A percentile compares a stretch with the other conserved stretches of the same genome.
These are phyloP conservation scores for Cremastinae sp. DNA, from an alignment of 2,888 invertebrate species.

Conservation along the genomic window DNA sequence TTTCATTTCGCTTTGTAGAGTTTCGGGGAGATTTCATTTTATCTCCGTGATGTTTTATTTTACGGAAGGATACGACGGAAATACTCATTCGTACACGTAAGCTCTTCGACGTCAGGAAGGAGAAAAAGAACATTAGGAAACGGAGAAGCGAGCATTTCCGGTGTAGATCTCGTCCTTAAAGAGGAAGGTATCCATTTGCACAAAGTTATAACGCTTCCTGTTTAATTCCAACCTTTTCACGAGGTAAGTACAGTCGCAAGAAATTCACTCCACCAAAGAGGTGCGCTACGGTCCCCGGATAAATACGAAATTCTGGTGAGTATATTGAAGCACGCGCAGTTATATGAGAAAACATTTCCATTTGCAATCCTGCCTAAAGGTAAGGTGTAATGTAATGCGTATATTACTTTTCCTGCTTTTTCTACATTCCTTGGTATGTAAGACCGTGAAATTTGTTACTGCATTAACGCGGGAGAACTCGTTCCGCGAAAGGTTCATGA, in stretches of 20 bases:
- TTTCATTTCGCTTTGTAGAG: too few relatives aligned
- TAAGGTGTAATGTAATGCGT: constrained; percentile 28
- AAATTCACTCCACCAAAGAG: constrained; percentile 8
- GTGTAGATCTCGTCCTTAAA: neutral
- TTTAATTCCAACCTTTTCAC: constrained; percentile 8
- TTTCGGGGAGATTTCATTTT: too few relatives aligned
- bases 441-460: neutral
- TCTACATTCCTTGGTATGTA: too few relatives aligned
- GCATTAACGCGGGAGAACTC: neutral
- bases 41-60: too few relatives aligned
- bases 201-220: constrained; percentile 7
- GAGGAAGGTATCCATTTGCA: constrained; percentile 11
- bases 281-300: neutral
- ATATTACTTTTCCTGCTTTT: too few relatives aligned
- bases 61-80: too few relatives aligned
- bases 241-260: neutral
- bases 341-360: constrained; percentile 32
- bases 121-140: neutral
- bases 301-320: neutral
- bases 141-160: neutral
- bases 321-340: constrained; percentile 1
- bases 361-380: constrained; percentile 27
- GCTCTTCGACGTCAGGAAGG: too few relatives aligned
- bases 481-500: too few relatives aligned
- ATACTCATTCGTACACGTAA: too few relatives aligned